Evolutionary conservation across 1,140 invertebrate species (phyloP).

Genomic region (Aricia agestis): DNA sequence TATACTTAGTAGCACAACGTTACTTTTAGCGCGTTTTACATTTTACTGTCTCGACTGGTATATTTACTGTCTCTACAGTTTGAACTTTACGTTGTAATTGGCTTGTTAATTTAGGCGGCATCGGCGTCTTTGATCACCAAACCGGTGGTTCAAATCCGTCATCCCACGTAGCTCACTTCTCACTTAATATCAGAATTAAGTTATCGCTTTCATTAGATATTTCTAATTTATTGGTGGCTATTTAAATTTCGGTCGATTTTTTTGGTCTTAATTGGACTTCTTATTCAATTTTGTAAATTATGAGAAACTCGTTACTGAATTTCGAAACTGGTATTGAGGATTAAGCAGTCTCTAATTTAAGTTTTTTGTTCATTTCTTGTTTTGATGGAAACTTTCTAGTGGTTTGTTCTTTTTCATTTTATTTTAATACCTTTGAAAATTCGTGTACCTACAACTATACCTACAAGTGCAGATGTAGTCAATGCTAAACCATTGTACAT

Average conservation of each 20-base stretch:
- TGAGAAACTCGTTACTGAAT: constrained; percentile 30
- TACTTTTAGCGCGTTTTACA: constrained; percentile 32
- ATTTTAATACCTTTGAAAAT: no score
- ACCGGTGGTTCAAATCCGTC: constrained; percentile 56
- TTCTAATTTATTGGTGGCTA: constrained; percentile 57
- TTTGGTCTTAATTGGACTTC: constrained; percentile 44
- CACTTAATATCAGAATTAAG: constrained; percentile 53
- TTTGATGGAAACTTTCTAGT: neutral
- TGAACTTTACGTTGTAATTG: constrained; percentile 54
- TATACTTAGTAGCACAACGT: neutral
- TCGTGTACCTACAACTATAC: no score
- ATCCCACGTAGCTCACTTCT: constrained; percentile 45
- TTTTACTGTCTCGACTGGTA: constrained; percentile 51
- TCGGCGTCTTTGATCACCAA: constrained; percentile 56
- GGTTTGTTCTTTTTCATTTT: neutral
- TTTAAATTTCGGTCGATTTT: constrained; percentile 38
- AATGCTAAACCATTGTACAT: no score
- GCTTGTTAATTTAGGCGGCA: constrained; percentile 66
- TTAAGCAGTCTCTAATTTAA: neutral
- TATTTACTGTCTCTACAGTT: constrained; percentile 49
- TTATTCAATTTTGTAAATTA: constrained; percentile 35
- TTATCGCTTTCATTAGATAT: constrained; percentile 59
- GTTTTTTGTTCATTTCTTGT: neutral
- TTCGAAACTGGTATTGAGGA: neutral
- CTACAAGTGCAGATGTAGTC: no score